Conservation (phyloP, 2,797 vertebrate species). For the Distichodus sexfasciatus region DNA sequence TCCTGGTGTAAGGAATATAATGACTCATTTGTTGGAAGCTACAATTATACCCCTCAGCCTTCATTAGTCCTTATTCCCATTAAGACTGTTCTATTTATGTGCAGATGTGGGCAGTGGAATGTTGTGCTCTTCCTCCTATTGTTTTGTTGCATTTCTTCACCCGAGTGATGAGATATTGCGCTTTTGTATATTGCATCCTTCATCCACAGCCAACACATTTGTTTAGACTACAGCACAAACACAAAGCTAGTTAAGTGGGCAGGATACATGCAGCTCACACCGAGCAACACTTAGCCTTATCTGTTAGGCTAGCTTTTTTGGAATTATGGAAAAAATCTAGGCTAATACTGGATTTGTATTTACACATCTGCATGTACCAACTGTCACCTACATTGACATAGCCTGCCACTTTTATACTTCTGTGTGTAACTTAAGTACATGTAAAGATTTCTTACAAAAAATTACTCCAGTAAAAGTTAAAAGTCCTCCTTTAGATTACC, state of each 20-base stretch:
- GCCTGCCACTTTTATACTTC: too few species aligned
- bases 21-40: constrained; percentile 7
- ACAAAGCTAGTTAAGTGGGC: background rate
- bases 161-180: constrained; percentile 30
- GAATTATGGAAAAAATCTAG: background rate
- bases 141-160: constrained; percentile 38
- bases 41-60: constrained; percentile 7
- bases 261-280: background rate
- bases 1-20: background rate
- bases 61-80: constrained; percentile 20
- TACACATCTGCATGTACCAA: too few species aligned
- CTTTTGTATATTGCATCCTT: constrained; percentile 22
- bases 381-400: too few species aligned
- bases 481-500: too few species aligned
- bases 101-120: constrained; percentile 19
- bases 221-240: constrained; percentile 43
- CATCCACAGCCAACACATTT: constrained; percentile 26
- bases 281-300: background rate
- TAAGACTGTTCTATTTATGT: constrained; percentile 14
- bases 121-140: constrained; percentile 38
- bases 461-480: too few species aligned
- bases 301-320: too few species aligned
- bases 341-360: background rate
- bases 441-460: too few species aligned
- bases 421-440: too few species aligned